Evolutionary conservation across 2,113 vertebrate species (phyloP).

Genomic region (Perca flavescens): DNA sequence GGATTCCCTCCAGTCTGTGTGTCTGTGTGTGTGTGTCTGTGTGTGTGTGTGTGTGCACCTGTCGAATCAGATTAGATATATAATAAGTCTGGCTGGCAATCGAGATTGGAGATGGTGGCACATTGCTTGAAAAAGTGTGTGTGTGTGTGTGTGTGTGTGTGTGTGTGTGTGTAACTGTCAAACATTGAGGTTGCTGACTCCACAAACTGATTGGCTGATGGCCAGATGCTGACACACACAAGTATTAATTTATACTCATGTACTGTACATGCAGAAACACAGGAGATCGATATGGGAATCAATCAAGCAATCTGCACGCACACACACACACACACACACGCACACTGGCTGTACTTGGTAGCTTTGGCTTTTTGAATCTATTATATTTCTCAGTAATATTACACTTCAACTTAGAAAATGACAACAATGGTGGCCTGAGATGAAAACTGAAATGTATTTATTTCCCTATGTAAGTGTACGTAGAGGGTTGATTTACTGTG

Average conservation of each 20-base stretch:
- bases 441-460: not conserved
- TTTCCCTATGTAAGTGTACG: not conserved
- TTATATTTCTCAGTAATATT: not conserved
- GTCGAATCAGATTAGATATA: too few relatives aligned
- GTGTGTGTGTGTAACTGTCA: not conserved
- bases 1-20: constrained; percentile 21
- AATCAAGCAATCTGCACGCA: not conserved
- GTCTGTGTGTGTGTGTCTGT: constrained; percentile 2
- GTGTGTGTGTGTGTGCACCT: constrained; percentile 1
- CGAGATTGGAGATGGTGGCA: constrained; percentile 11
- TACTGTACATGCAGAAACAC: not conserved
- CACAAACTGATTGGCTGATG: constrained; percentile 13
- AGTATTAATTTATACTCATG: not conserved
- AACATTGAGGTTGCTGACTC: constrained; percentile 13
- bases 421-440: not conserved
- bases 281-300: not conserved
- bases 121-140: constrained; percentile 6
- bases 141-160: constrained; percentile 25
- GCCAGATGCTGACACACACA: not conserved
- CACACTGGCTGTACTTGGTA: not conserved
- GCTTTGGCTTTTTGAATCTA: not conserved
- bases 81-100: not conserved
- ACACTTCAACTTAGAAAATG: not conserved
- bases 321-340: not conserved
- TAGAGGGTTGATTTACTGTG: not conserved